A percentile compares a stretch with the other conserved stretches of the same genome.
Evolutionary conservation across 1,140 invertebrate species (phyloP).

Genomic region (Lithobius niger): DNA sequence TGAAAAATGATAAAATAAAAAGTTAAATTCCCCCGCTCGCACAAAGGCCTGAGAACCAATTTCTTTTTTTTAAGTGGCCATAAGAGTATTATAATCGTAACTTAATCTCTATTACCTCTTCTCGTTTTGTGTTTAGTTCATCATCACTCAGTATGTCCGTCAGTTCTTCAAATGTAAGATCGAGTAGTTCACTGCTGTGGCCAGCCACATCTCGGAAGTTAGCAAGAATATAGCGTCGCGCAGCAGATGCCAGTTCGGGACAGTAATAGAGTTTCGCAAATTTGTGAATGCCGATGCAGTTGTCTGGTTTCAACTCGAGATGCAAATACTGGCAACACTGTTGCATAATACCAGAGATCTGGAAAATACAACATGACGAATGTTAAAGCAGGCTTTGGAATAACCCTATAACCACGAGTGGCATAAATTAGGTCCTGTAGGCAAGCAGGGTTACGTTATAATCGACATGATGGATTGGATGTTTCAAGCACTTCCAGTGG

Average conservation of each 20-base stretch:
- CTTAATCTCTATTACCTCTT: no score
- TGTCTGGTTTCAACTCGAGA: slow-evolving; percentile 40
- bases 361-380: not conserved
- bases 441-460: no score
- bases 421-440: no score
- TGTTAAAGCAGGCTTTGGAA: no score
- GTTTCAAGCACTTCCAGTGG: no score
- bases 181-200: slow-evolving; percentile 37
- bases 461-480: no score
- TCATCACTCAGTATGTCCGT: slow-evolving; percentile 43
- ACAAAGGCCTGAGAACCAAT: no score
- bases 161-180: slow-evolving; percentile 39
- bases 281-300: slow-evolving; percentile 49
- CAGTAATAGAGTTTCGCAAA: slow-evolving; percentile 55
- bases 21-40: no score
- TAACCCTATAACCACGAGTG: no score
- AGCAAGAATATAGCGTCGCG: slow-evolving; percentile 34
- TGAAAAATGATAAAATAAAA: no score
- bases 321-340: slow-evolving; percentile 44
- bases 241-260: slow-evolving; percentile 38
- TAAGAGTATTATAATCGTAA: no score
- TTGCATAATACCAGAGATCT: slow-evolving; percentile 42
- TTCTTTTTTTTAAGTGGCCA: no score
- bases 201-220: slow-evolving; percentile 17
- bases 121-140: slow-evolving; percentile 52